A percentile compares a stretch with the other conserved stretches of the same genome.
phyloP scores from a whole-genome alignment of 2,113 vertebrate genomes.

The Arvicanthis niloticus region DNA sequence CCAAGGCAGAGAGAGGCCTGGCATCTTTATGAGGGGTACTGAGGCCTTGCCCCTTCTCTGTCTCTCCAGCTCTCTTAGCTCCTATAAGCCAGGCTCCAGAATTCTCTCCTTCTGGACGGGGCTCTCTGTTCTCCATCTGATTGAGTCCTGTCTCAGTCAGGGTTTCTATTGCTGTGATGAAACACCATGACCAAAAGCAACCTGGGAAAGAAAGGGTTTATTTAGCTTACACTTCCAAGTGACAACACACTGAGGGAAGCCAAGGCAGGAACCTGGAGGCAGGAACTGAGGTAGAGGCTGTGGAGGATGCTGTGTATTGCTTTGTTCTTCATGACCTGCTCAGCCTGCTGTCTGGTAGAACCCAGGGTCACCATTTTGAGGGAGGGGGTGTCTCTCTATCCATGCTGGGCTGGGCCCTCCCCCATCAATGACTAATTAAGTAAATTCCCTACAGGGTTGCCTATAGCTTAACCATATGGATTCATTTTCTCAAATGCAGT shows the following conservation, averaged over 20 bases:
- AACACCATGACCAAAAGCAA: neutral
- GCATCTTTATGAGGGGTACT: neutral
- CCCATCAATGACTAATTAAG: neutral
- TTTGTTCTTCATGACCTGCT: neutral
- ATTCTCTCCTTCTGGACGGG: neutral
- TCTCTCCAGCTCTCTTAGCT: neutral
- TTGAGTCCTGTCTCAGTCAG: neutral
- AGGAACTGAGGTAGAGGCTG: neutral
- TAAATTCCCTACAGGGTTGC: neutral
- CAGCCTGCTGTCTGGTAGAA: neutral
- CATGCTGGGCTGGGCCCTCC: neutral
- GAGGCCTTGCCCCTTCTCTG: fast-evolving
- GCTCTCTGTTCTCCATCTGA: neutral
- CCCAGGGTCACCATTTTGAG: neutral
- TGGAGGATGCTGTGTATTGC: neutral
- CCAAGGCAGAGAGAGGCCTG: neutral
- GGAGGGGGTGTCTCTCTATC: neutral
- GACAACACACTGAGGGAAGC: neutral
- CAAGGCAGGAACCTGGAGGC: neutral
- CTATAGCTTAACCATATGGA: too few species aligned
- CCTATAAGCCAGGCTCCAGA: neutral
- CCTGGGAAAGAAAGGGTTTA: neutral
- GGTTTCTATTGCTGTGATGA: neutral
- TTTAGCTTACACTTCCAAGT: neutral
- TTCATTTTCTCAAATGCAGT: neutral